Base-by-base conservation (phyloP, 1,140 invertebrate species). In the Archivesica marissinica region DNA sequence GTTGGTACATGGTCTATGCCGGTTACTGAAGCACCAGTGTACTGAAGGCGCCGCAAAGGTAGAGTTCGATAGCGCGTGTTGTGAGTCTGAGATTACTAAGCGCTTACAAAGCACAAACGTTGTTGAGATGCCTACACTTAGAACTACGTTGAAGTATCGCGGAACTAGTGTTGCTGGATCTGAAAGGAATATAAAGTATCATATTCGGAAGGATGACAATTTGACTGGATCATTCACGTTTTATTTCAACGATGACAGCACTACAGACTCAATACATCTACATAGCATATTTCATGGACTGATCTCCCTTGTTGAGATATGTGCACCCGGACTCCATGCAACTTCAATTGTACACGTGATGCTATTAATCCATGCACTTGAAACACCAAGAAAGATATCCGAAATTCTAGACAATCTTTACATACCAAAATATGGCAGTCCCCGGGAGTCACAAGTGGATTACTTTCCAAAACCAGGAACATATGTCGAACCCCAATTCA, bases 391-490 rank as follows among this genome's bases (percentile, higher is more conserved):
- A 23, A 20, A 64, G 50, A 64, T 84, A 20, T 25, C 13, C 9
- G 25, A 44, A 9, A 54, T 56, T 64, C 50, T 81, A 23, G 64
- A 81, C 41, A 15, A 15, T 11, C n/a, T 35, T 28, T 15, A 72
- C 20, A 81, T 81, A 11, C 25, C 52, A 9, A 20, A 41, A 23
- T 81, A 81, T 33, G 66, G 66, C 35, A 38, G 17, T 23, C n/a
- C 47, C 38, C 23, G 28, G 7, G 13, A 30, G 15, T 0, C 28
- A 15, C 0, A 15, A 33, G 25, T 30, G 9, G 56, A 44, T 17
- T 39, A 74, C 30, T 84, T 84, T 33, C 81, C 81, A 25, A 33
- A 44, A 20, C 68, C 72, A 35, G 81, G 81, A 17, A 84, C 81
- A 28, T 84, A 84, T 17, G 81, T 84, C 33, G 70, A 75, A 33